Evolutionary conservation across 2,113 vertebrate genomes (phyloP).

Genomic region (Neodon shergylaensis): DNA sequence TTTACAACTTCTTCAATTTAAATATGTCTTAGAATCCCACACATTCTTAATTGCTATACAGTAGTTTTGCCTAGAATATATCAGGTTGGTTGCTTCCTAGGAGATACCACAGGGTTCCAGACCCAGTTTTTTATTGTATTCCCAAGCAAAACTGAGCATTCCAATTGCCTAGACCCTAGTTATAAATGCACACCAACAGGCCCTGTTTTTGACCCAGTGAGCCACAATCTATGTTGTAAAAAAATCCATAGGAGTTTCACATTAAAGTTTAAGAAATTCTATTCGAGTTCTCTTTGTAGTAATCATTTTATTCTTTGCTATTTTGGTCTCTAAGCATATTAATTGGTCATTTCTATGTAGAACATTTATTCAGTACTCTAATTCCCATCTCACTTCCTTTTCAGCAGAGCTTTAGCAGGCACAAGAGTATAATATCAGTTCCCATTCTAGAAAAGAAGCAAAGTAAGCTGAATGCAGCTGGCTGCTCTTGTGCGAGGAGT

Average conservation of each 20-base stretch:
- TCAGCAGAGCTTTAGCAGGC: neutral
- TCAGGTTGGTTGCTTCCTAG: neutral
- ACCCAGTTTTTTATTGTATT: neutral
- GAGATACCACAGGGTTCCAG: neutral
- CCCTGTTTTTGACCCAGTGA: neutral
- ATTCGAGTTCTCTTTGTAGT: neutral
- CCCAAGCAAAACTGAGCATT: neutral
- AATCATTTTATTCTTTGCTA: neutral
- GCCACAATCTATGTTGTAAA: neutral
- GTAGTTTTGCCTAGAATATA: neutral
- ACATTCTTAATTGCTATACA: constrained; percentile 10
- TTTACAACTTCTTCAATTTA: constrained; percentile 23
- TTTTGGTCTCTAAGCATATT: neutral
- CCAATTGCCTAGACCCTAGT: neutral
- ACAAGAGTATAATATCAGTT: neutral
- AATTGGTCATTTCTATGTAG: neutral
- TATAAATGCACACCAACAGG: neutral
- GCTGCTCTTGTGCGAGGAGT: neutral
- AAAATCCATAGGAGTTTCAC: neutral
- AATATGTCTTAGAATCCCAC: constrained; percentile 12
- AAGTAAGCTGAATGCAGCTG: neutral
- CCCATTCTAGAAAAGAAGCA: neutral
- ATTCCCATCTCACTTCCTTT: neutral
- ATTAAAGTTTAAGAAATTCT: neutral
- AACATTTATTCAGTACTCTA: neutral